Percentiles rank a stretch among this genome's conserved stretches.
Evolutionary conservation across 2,797 vertebrate genomes (phyloP).

Genomic region (Eurystomus glaucurus): DNA sequence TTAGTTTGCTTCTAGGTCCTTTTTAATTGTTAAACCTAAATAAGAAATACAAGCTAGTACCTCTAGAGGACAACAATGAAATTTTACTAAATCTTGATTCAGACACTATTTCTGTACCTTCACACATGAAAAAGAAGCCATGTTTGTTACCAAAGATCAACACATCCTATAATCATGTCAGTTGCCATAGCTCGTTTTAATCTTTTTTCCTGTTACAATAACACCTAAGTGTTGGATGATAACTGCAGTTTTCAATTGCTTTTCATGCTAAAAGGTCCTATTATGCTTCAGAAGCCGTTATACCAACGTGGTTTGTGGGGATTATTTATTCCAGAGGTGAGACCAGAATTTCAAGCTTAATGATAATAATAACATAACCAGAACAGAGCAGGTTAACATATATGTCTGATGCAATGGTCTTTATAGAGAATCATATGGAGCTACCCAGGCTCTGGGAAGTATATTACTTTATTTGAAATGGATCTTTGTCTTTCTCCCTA

Average conservation of each 20-base stretch:
- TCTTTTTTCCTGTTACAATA: conserved; percentile 2
- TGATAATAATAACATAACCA: not conserved
- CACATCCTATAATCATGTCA: not conserved
- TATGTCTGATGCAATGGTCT: not conserved
- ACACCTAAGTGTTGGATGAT: not conserved
- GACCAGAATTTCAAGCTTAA: not conserved
- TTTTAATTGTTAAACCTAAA: not conserved
- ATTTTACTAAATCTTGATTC: not conserved
- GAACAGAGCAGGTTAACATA: not conserved
- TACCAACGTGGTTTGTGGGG: not conserved
- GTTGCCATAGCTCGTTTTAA: not conserved
- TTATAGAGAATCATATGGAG: not conserved
- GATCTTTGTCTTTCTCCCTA: not conserved
- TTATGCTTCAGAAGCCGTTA: not conserved
- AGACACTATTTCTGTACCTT: not conserved
- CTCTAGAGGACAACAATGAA: not conserved
- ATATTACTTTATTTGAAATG: not conserved
- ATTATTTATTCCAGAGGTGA: not conserved
- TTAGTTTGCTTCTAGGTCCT: not conserved
- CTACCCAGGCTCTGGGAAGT: not conserved
- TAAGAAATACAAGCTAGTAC: not conserved
- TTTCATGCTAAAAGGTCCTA: conserved; percentile 8
- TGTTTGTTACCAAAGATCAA: not conserved
- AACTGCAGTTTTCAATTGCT: not conserved
- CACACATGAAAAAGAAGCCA: not conserved